Evolutionary conservation across 2,797 vertebrate genomes (phyloP), one percentile per base, ranked within the genome.

Genomic region (Avahi laniger): DNA sequence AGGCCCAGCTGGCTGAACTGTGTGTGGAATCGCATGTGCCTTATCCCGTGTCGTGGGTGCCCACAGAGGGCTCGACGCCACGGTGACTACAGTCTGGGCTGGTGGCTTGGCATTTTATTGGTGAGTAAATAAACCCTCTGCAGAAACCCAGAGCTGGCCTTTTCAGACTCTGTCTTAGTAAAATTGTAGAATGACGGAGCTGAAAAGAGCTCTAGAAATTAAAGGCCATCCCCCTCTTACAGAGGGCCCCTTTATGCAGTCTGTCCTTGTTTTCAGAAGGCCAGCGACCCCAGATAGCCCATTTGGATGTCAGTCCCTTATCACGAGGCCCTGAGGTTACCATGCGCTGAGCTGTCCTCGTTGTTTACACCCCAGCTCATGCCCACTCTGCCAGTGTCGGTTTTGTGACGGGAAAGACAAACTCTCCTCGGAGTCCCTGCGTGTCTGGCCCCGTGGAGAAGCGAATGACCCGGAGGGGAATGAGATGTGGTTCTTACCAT

Each of bases 401-500:
- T 76, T 48, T 35, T 43, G 24, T 43, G 6, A 28, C 43, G 15
- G 63, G 59, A 41, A 76, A 48, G 78, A 38, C 22, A 3, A 4
- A 28, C 24, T 13, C 33, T 22, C 52, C 33, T 65, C 1, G 15
- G 61, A 15, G 14, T 18, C 69, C 2, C 1, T 2, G 63, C 9
- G 28, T 33, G 30, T 11, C 28, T 28, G n/a, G 54, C 26, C 1
- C 69, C 0, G 4, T 18, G n/a, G 57, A 41, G 38, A 26, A 12
- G 30, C 4, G 0, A 4, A 33, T 17, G 50, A 3, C 81, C 57
- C 10, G 4, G 52, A 59, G 57, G 57, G 11, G 24, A 59, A 59
- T 7, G 67, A 12, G n/a, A 24, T 0, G 0, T 1, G 0, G 17
- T 48, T 70, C 54, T 52, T 1, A 12, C 28, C 6, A 2, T 13